phyloP scores from a whole-genome alignment of 1,140 invertebrate species.

The Drosophila obscura region DNA sequence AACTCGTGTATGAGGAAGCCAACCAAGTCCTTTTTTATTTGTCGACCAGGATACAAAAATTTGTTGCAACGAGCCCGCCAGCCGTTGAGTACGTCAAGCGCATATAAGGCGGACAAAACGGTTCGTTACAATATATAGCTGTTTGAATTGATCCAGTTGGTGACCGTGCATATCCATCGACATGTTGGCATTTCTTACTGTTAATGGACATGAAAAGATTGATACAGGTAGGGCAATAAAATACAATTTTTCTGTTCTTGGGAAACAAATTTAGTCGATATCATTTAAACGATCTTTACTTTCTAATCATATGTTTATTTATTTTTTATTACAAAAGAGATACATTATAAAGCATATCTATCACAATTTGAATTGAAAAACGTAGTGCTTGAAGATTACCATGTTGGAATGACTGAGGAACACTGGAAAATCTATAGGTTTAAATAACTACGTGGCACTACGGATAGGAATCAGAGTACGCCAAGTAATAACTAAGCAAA shows the following conservation, averaged over 20 bases:
- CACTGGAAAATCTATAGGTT: constrained; percentile 43
- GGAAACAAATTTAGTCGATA: background rate
- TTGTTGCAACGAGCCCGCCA: too few relatives aligned
- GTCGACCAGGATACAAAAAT: too few relatives aligned
- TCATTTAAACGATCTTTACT: constrained; percentile 14
- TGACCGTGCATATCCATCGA: background rate
- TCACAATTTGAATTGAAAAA: constrained; percentile 48
- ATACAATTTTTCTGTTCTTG: background rate
- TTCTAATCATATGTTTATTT: constrained; percentile 19
- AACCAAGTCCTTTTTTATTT: too few relatives aligned
- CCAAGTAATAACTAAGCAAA: constrained; percentile 40
- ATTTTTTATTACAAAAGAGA: constrained; percentile 21
- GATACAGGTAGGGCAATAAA: too few relatives aligned
- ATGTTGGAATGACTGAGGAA: constrained; percentile 33
- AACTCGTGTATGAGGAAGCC: too few relatives aligned
- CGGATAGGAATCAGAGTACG: constrained; percentile 19
- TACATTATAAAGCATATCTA: constrained; percentile 43
- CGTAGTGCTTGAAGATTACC: constrained; percentile 39
- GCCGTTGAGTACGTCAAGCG: too few relatives aligned
- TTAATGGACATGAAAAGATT: too few relatives aligned
- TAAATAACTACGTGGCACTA: constrained; percentile 48
- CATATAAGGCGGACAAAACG: too few relatives aligned
- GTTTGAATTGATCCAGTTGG: too few relatives aligned
- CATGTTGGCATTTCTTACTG: too few relatives aligned
- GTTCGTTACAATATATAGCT: too few relatives aligned